Conservation (phyloP, 2,113 vertebrate species). For the Pithys albifrons region DNA sequence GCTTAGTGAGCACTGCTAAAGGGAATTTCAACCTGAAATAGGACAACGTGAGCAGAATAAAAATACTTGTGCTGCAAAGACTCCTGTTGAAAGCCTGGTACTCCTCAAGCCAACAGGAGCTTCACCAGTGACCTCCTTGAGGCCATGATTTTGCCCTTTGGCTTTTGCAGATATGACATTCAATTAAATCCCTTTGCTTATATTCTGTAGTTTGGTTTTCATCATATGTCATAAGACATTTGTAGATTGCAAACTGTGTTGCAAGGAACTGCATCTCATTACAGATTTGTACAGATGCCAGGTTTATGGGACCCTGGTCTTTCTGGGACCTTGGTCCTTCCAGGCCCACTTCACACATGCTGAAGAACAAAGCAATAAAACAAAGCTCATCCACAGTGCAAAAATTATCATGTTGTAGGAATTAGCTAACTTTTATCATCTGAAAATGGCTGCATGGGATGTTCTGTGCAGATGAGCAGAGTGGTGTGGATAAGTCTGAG, state of each 20-base stretch:
- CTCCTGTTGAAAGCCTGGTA: neutral
- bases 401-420: neutral
- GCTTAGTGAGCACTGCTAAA: neutral
- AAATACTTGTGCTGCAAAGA: neutral
- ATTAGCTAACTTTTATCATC: neutral
- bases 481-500: neutral
- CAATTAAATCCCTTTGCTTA: constrained; percentile 11
- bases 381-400: neutral
- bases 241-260: neutral
- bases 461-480: neutral
- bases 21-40: constrained; percentile 42
- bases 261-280: neutral
- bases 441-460: neutral
- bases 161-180: neutral
- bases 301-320: neutral
- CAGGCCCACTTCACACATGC: neutral
- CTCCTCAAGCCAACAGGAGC: neutral
- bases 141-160: neutral
- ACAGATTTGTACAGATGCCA: neutral
- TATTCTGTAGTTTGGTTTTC: neutral
- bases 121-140: neutral
- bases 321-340: neutral
- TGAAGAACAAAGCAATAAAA: neutral
- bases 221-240: neutral
- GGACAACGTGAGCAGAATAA: neutral